Evolutionary conservation across 2,797 vertebrate genomes (phyloP), one percentile per base, ranked within the genome.

Genomic region (Oreochromis grahami): DNA sequence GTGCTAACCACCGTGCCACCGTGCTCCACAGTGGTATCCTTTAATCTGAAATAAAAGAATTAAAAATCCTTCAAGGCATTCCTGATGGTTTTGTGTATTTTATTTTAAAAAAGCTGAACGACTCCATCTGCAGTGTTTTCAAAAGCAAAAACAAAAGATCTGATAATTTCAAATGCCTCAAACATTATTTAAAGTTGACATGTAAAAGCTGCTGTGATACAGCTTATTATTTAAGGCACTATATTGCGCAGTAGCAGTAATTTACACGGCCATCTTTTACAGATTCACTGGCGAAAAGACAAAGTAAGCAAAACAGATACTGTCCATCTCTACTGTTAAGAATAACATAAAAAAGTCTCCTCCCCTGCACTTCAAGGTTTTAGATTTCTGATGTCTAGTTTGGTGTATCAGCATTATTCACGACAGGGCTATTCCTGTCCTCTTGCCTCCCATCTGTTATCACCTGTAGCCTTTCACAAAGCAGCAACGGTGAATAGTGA

Each of bases 361-460:
- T 24, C 41, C 19, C 4, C 5, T 77, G 70, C 32, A 17, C 19
- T 70, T 72, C 11, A 19, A 60, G 15, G 17, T 72, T 88, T 65
- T 50, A 38, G 15, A 76, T 80, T 70, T 87, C 29, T 83, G 81
- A 78, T 88, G 60, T 87, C 74, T 52, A n/a, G 53, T 70, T 77
- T 68, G 19, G 38, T 82, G 38, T 34, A 79, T 82, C 21, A 84
- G 24, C 13, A 11, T 80, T 86, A 85, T 87, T 88, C 81, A 87
- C 38, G 82, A 50, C 55, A 72, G 17, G 29, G 13, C 50, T 82
- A 56, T 84, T 87, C 34, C 78, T 78, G 45, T 81, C n/a, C 56
- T 86, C 74, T 63, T 19, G 8, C 72, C 65, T 81, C 17, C 58
- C 82, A 85, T 91, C 84, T 86, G 76, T 82, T 87, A 82, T 88